phyloP scores from a whole-genome alignment of 2,797 vertebrate genomes.

The Leptodactylus fallax region DNA sequence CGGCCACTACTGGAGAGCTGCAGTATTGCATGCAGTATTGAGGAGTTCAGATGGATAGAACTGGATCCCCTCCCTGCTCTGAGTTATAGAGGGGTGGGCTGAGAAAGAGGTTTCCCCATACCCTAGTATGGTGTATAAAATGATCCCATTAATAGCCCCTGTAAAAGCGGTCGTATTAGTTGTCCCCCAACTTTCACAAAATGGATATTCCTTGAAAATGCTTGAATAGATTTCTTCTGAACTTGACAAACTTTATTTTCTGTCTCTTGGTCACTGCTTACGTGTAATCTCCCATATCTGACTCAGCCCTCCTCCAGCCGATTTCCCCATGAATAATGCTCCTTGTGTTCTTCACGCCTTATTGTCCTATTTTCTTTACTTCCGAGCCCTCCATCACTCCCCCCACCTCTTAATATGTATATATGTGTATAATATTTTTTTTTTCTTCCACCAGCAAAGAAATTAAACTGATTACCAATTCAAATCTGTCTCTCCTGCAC shows the following conservation, averaged over 20 bases:
- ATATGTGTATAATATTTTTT: conserved; percentile 42
- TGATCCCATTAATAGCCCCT: no score
- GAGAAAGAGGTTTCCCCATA: no score
- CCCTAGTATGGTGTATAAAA: no score
- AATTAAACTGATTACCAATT: conserved; percentile 88
- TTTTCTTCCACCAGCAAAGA: conserved; percentile 74
- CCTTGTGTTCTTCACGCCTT: conserved; percentile 11
- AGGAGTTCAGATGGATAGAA: no score
- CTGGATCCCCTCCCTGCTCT: no score
- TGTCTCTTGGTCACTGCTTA: background rate
- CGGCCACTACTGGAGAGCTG: background rate
- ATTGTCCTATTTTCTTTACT: conserved; percentile 15
- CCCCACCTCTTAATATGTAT: conserved; percentile 26
- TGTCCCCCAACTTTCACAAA: background rate
- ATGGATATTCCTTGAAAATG: no score
- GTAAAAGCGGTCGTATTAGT: background rate
- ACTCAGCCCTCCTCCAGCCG: background rate
- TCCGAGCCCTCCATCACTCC: background rate
- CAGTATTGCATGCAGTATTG: no score
- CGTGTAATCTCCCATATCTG: background rate
- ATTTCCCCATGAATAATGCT: background rate
- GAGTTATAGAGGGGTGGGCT: no score
- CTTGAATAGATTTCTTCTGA: no score
- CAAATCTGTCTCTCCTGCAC: conserved; percentile 78
- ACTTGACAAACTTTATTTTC: background rate